A percentile compares a stretch with the other conserved stretches of the same genome.
Conservation (phyloP, 2,888 invertebrate genomes). For the Drosophila sordidapex region DNA sequence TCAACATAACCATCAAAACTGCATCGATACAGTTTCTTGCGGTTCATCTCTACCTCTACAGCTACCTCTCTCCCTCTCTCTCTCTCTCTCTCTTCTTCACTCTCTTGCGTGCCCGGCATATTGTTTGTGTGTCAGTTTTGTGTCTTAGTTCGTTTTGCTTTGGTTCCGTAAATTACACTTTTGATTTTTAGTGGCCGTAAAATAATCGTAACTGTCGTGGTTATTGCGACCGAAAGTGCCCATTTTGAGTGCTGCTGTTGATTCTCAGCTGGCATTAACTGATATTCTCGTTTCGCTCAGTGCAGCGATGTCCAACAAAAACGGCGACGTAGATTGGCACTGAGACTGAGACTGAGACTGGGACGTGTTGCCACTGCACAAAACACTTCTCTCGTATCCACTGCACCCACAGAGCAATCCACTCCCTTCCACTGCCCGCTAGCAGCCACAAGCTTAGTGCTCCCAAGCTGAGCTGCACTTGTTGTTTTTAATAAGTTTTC, state of each 20-base stretch:
- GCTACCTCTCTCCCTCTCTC: not conserved
- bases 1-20: constrained; percentile 25
- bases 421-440: not conserved
- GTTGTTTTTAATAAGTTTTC: constrained; percentile 83
- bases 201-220: constrained; percentile 85
- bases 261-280: constrained; percentile 65
- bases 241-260: constrained; percentile 78
- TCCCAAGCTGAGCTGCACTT: constrained; percentile 71
- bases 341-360: constrained; percentile 24
- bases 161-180: constrained; percentile 84
- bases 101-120: not conserved
- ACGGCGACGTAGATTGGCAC: not conserved
- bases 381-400: constrained; percentile 51
- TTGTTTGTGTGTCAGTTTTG: constrained; percentile 30
- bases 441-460: constrained; percentile 25
- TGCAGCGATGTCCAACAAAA: constrained; percentile 58
- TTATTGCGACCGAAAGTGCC: constrained; percentile 85
- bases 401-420: constrained; percentile 30
- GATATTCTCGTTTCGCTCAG: constrained; percentile 81
- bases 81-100: not conserved
- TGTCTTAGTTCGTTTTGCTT: constrained; percentile 63
- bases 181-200: constrained; percentile 85
- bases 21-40: constrained; percentile 32
- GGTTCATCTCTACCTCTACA: constrained; percentile 4
- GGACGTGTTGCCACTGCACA: constrained; percentile 78